phyloP scores from a whole-genome alignment of 2,888 invertebrate species.

The Dermolepida albohirtum region DNA sequence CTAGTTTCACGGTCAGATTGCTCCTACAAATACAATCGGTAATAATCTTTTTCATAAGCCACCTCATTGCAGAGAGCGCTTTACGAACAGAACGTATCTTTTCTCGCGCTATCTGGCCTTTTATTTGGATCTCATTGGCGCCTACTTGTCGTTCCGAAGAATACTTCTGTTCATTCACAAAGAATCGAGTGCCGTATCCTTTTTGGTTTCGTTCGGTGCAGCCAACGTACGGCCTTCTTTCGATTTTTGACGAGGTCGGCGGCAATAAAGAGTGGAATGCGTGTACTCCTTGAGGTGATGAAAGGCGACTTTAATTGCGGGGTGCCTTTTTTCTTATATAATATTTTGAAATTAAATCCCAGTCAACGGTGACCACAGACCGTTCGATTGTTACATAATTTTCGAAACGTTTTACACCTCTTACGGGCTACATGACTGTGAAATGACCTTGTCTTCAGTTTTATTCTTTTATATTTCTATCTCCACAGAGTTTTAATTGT shows the following conservation, averaged over 20 bases:
- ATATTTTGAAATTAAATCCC: slow-evolving; percentile 33
- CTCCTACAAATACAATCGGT: slow-evolving; percentile 49
- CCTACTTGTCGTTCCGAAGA: slow-evolving; percentile 48
- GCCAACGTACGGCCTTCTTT: slow-evolving; percentile 7
- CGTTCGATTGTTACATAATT: slow-evolving; percentile 25
- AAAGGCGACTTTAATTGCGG: no score
- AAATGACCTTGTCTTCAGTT: slow-evolving; percentile 22
- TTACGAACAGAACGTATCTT: slow-evolving; percentile 19
- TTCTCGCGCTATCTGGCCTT: slow-evolving; percentile 44
- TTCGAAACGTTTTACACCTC: slow-evolving; percentile 26
- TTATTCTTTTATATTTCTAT: no score
- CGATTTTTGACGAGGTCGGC: no score
- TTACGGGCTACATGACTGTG: slow-evolving; percentile 23
- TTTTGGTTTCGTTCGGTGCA: slow-evolving; percentile 42
- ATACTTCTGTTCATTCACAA: slow-evolving; percentile 47
- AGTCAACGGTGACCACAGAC: slow-evolving; percentile 30
- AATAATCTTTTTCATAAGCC: slow-evolving; percentile 53
- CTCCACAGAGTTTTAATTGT: no score
- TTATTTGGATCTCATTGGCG: slow-evolving; percentile 49
- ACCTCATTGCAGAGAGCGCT: slow-evolving; percentile 49
- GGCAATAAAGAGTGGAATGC: no score
- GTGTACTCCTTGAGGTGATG: no score
- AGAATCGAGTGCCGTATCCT: slow-evolving; percentile 32
- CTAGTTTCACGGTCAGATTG: slow-evolving; percentile 53
- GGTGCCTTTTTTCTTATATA: slow-evolving; percentile 23